Conservation (phyloP, 2,797 vertebrate species). For the Heterohyrax brucei region DNA sequence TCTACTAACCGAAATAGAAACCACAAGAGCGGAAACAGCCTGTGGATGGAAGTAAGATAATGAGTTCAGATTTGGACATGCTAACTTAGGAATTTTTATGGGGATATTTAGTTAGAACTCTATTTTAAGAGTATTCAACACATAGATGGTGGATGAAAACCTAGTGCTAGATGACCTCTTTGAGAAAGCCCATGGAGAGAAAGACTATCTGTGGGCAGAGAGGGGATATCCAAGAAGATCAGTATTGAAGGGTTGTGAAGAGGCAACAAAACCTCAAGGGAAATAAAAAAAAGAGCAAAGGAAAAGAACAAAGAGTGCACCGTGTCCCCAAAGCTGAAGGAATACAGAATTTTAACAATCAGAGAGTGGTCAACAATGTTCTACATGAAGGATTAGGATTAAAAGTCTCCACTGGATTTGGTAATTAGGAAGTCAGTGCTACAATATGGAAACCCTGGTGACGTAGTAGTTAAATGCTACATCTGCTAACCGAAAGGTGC, state of each 20-base stretch:
- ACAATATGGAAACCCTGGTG: too few species aligned
- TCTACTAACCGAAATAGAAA: background rate
- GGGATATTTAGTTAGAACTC: background rate
- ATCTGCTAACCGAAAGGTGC: too few species aligned
- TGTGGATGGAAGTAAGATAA: conserved; percentile 18
- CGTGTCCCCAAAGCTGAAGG: background rate
- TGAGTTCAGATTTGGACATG: conserved; percentile 5
- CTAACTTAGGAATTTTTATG: background rate
- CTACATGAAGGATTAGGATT: conserved; percentile 18
- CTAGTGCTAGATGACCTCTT: background rate
- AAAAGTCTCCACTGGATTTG: background rate
- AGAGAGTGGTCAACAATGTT: background rate
- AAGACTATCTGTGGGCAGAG: background rate
- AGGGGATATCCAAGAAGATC: background rate
- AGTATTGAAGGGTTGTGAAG: background rate
- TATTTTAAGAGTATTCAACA: background rate
- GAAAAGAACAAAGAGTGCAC: background rate
- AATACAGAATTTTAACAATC: background rate
- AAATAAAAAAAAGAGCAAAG: background rate
- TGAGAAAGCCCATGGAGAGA: background rate
- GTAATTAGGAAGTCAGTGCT: background rate
- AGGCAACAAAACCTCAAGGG: background rate
- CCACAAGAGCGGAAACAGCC: background rate
- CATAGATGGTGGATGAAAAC: background rate
- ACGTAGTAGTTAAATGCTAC: too few species aligned